Base-by-base conservation (phyloP, 1,140 invertebrate species). In the Papilio xuthus region DNA sequence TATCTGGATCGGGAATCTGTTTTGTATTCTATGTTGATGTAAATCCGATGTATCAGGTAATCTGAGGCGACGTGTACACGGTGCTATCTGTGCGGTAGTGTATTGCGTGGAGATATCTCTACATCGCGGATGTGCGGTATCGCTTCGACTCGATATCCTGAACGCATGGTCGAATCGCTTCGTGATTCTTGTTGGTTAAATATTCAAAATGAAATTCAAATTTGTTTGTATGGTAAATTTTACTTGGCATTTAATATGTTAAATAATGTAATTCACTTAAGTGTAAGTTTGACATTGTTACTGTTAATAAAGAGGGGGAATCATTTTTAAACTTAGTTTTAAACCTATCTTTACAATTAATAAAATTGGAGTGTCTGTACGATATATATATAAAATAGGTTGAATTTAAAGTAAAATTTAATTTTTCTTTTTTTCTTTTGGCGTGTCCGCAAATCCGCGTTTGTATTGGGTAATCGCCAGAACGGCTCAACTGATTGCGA, bases 11-110 rank as follows among this genome's bases (percentile, higher is more conserved):
- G 12, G 4, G 12, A 28, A 67, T 32, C 23, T 15, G 32, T 67
- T 67, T 26, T 67, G 23, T 67, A 67, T 67, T 67, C 60, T 15
- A 67, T 67, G 60, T 67, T 67, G 60, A 67, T 67, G 60, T 67
- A 67, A 67, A 67, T 67, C 60, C 60, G 13, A 67, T 67, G 26
- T 67, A 67, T 67, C 60, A 18, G 60, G 60, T 67, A 67, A 67
- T 67, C 60, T 67, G 1, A 15, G 23, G 60, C 26, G 23, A 67
- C 26, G 60, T 26, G 60, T 67, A 67, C 60, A 67, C 13, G 23
- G 23, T 10, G 26, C 60, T 67, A 67, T 67, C 60, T 67, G 10
- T 15, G 60, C 23, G 60, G 60, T 67, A 67, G 60, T 67, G 60
- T 67, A 67, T 67, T 67, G 60, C 60, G 23, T 26, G 20, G 10